Evolutionary conservation across 2,888 invertebrate genomes (phyloP).

Genomic region (Prenolepis imparis): DNA sequence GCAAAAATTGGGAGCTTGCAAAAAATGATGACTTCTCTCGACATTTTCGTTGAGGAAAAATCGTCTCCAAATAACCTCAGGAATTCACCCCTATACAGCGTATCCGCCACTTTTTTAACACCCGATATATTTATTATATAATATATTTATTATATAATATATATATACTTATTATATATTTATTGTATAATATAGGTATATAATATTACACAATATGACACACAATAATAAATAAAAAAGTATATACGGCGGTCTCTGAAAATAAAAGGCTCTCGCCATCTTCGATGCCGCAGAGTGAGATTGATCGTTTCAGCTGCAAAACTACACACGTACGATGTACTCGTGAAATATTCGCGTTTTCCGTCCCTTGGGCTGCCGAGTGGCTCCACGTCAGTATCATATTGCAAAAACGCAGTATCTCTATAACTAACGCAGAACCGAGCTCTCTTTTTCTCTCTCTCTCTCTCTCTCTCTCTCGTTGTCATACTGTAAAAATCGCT

Average conservation of each 20-base stretch:
- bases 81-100: too few species aligned
- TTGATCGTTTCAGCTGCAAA: constrained; percentile 46
- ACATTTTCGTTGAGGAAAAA: too few species aligned
- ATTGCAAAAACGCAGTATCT: constrained; percentile 46
- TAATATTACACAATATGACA: too few species aligned
- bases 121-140: too few species aligned
- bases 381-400: constrained; percentile 28
- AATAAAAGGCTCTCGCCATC: constrained; percentile 49
- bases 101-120: too few species aligned
- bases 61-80: too few species aligned
- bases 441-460: background rate
- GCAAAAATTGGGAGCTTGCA: too few species aligned
- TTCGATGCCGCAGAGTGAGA: constrained; percentile 46
- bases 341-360: constrained; percentile 54
- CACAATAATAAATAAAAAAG: too few species aligned
- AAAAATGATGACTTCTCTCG: too few species aligned
- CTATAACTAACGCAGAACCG: background rate
- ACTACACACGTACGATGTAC: constrained; percentile 28
- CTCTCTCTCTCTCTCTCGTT: background rate
- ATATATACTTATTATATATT: too few species aligned
- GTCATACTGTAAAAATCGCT: constrained; percentile 33
- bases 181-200: too few species aligned
- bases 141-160: too few species aligned
- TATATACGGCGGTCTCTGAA: constrained; percentile 17
- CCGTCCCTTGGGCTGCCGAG: constrained; percentile 30